phyloP scores from a whole-genome alignment of 2,113 vertebrate species.

The Varanus salvator region DNA sequence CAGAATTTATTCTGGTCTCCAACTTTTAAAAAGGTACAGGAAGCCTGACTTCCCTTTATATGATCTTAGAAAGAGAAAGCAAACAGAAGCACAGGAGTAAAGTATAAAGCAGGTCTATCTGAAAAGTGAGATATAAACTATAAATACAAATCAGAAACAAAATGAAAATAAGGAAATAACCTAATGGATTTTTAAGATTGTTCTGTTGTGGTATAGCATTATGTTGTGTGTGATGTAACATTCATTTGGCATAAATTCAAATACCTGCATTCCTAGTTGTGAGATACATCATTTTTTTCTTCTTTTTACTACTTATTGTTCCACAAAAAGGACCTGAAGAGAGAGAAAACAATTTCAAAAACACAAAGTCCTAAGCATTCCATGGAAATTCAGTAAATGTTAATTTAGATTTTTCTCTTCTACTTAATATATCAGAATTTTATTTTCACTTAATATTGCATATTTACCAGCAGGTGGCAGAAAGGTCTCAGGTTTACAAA shows the following conservation, averaged over 20 bases:
- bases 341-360: constrained; percentile 41
- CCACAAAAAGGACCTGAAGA: constrained; percentile 92
- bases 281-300: constrained; percentile 99
- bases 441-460: constrained; percentile 37
- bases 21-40: neutral
- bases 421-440: constrained; percentile 10
- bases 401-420: neutral
- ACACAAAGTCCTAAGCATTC: neutral
- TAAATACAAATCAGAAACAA: neutral
- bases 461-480: constrained; percentile 62
- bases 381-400: neutral
- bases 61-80: neutral
- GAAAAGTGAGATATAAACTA: neutral
- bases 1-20: neutral
- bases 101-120: neutral
- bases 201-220: neutral
- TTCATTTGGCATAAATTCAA: constrained; percentile 13
- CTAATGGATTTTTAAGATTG: neutral
- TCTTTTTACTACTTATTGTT: constrained; percentile 90
- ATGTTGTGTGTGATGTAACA: neutral
- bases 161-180: neutral
- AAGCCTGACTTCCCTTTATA: neutral
- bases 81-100: neutral
- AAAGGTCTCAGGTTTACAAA: constrained; percentile 45
- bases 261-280: constrained; percentile 97